These are phyloP conservation scores for Tortricodes alternella DNA, from an alignment of 2,888 invertebrate species.

Conservation along the genomic window DNA sequence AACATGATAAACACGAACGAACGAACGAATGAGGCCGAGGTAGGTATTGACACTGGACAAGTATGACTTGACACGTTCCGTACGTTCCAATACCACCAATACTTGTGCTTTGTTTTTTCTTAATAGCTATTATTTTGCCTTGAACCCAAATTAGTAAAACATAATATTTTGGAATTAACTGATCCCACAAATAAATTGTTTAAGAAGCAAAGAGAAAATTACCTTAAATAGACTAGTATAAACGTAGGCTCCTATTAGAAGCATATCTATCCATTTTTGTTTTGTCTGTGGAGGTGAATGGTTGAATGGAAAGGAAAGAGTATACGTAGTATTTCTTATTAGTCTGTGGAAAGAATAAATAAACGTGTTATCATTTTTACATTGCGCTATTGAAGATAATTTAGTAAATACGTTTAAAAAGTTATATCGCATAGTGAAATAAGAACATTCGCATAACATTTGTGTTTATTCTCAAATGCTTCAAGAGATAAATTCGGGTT, in stretches of 20 bases:
- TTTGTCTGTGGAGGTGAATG: not conserved
- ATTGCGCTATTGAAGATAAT: not conserved
- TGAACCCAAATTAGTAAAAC: too few species aligned
- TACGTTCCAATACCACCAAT: not conserved
- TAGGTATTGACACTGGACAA: not conserved
- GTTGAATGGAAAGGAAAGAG: not conserved
- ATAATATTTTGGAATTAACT: too few species aligned
- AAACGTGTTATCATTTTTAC: not conserved
- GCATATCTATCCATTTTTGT: too few species aligned
- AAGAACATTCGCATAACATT: not conserved
- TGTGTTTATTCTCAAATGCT: slow-evolving; percentile 2
- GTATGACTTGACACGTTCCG: not conserved
- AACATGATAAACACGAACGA: not conserved
- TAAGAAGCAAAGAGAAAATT: not conserved
- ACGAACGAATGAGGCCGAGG: not conserved
- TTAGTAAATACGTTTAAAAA: not conserved
- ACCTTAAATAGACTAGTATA: not conserved
- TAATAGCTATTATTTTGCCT: not conserved
- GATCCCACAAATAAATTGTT: too few species aligned
- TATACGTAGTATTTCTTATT: not conserved
- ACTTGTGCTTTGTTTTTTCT: not conserved
- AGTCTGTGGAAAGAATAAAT: too few species aligned
- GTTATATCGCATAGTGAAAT: not conserved
- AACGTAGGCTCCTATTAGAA: not conserved
- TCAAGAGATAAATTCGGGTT: slow-evolving; percentile 11